These are phyloP conservation scores for Mylabris sibirica DNA, from an alignment of 2,888 invertebrate species.

Conservation along the genomic window DNA sequence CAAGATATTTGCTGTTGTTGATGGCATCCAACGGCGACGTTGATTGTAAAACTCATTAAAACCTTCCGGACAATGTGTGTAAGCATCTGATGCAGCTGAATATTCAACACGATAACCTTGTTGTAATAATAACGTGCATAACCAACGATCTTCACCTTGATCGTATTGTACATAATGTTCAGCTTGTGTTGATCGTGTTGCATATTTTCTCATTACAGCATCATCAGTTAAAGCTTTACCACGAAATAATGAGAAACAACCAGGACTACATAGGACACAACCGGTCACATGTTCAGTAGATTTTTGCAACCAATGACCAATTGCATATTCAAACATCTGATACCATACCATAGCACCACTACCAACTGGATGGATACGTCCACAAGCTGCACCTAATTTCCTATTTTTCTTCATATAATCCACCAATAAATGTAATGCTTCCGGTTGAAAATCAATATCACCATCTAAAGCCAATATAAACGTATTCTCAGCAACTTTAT, in stretches of 20 bases:
- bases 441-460: slow-evolving; percentile 87
- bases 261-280: slow-evolving; percentile 90
- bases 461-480: slow-evolving; percentile 86
- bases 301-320: slow-evolving; percentile 93
- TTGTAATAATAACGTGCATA: slow-evolving; percentile 90
- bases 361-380: slow-evolving; percentile 88
- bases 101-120: slow-evolving; percentile 93
- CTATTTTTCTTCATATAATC: slow-evolving; percentile 87
- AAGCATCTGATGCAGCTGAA: slow-evolving; percentile 93
- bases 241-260: slow-evolving; percentile 90
- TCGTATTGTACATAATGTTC: slow-evolving; percentile 90
- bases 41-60: slow-evolving; percentile 96
- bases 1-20: slow-evolving; percentile 93
- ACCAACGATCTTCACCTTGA: slow-evolving; percentile 96
- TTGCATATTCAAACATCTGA: slow-evolving; percentile 85
- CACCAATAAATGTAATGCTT: slow-evolving; percentile 78
- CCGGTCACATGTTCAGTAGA: slow-evolving; percentile 90
- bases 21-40: slow-evolving; percentile 94
- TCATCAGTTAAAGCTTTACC: slow-evolving; percentile 90
- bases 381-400: slow-evolving; percentile 83
- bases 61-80: slow-evolving; percentile 92
- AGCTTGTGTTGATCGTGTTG: slow-evolving; percentile 78
- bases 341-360: slow-evolving; percentile 62
- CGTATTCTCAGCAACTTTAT: slow-evolving; percentile 78
- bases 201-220: slow-evolving; percentile 89